A percentile compares a stretch with the other conserved stretches of the same genome.
These are phyloP conservation scores for Sitobion miscanthi DNA, from an alignment of 1,140 invertebrate species.

Conservation along the genomic window DNA sequence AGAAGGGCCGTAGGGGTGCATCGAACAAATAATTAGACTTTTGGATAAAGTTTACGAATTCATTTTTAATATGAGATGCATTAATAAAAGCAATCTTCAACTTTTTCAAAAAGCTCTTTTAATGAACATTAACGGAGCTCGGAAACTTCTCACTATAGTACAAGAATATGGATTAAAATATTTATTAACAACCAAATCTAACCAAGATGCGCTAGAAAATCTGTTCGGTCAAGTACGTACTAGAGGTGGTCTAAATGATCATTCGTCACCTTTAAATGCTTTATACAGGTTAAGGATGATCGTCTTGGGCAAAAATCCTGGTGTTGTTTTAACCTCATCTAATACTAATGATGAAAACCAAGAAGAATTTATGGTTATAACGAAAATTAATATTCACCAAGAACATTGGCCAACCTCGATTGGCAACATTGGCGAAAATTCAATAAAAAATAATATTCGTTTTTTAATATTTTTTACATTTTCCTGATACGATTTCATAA, in stretches of 20 bases:
- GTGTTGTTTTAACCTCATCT: not conserved
- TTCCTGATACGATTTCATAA: too few relatives aligned
- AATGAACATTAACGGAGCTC: too few relatives aligned
- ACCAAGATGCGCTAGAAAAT: slow-evolving; percentile 59
- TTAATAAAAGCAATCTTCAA: slow-evolving; percentile 56
- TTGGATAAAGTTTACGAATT: slow-evolving; percentile 54
- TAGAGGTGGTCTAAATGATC: slow-evolving; percentile 4
- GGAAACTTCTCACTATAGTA: slow-evolving; percentile 45
- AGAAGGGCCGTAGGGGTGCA: too few relatives aligned
- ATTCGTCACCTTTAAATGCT: not conserved
- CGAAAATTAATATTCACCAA: too few relatives aligned
- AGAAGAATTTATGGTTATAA: slow-evolving; percentile 28
- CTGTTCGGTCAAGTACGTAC: slow-evolving; percentile 44
- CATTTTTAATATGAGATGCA: slow-evolving; percentile 56
- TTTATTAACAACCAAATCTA: slow-evolving; percentile 57
- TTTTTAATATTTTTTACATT: too few relatives aligned
- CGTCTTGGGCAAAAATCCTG: slow-evolving; percentile 59
- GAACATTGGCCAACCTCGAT: too few relatives aligned
- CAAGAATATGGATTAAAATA: slow-evolving; percentile 57
- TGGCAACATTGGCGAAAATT: too few relatives aligned
- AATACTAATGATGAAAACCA: not conserved
- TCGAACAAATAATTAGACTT: not conserved
- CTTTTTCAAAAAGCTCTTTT: too few relatives aligned
- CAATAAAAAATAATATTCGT: too few relatives aligned
- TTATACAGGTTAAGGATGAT: slow-evolving; percentile 45